Evolutionary conservation across 2,797 vertebrate species (phyloP).

Genomic region (Aeoliscus strigatus): DNA sequence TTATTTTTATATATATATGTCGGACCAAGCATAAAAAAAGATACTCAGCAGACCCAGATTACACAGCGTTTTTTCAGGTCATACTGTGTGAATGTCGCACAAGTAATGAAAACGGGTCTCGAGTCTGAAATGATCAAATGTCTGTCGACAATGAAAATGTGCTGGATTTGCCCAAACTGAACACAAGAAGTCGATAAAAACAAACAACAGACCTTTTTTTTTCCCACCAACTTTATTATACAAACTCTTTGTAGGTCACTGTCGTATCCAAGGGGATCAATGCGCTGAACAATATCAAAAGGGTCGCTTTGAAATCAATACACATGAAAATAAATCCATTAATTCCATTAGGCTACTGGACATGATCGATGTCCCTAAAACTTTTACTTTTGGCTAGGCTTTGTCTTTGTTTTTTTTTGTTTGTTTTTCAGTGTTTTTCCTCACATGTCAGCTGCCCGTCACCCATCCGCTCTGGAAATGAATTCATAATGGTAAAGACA

Average conservation of each 20-base stretch:
- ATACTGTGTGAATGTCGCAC: slow-evolving; percentile 5
- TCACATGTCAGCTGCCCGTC: slow-evolving; percentile 47
- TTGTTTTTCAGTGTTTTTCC: too few relatives aligned
- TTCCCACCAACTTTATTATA: slow-evolving; percentile 80
- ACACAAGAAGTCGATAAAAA: background rate
- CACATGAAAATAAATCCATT: slow-evolving; percentile 65
- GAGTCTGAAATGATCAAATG: too few relatives aligned
- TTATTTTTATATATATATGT: too few relatives aligned
- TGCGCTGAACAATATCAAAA: slow-evolving; percentile 66
- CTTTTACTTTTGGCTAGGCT: slow-evolving; percentile 25
- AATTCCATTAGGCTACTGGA: slow-evolving; percentile 42
- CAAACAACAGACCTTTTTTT: slow-evolving; percentile 18
- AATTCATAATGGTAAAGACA: slow-evolving; percentile 67
- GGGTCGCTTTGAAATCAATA: slow-evolving; percentile 54
- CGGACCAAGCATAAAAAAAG: too few relatives aligned
- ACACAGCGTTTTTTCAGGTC: background rate
- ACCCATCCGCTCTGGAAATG: slow-evolving; percentile 45
- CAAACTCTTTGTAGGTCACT: slow-evolving; percentile 73
- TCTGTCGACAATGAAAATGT: too few relatives aligned
- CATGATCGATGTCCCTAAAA: slow-evolving; percentile 34
- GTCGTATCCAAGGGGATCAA: slow-evolving; percentile 70
- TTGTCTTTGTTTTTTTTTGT: slow-evolving; percentile 28
- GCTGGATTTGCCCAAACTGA: too few relatives aligned
- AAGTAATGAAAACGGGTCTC: background rate
- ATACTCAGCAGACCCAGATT: background rate